These are phyloP conservation scores for Eubucco bourcierii DNA, from an alignment of 2,113 vertebrate species.

Conservation along the genomic window DNA sequence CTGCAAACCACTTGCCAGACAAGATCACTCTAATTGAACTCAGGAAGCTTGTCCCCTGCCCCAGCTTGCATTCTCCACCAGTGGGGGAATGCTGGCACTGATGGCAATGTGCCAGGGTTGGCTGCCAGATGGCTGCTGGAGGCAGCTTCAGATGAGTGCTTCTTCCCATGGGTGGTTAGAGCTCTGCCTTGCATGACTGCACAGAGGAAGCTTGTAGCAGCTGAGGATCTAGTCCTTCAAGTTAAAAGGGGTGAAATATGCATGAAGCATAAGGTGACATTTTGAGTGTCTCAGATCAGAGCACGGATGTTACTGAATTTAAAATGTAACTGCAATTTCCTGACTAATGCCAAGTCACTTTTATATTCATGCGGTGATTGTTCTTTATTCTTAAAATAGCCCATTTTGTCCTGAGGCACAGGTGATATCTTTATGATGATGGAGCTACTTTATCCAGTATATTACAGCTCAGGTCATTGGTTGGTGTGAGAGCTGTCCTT, in stretches of 20 bases:
- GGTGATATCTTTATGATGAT: not conserved
- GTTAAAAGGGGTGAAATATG: slow-evolving; percentile 41
- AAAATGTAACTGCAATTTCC: slow-evolving; percentile 55
- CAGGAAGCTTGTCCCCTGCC: not conserved
- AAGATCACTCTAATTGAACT: not conserved
- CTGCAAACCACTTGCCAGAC: not conserved
- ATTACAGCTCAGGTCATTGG: fast-evolving
- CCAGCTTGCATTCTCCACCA: not conserved
- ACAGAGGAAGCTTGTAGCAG: not conserved
- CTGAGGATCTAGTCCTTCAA: slow-evolving; percentile 45
- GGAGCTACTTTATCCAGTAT: not conserved
- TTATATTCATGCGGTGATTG: slow-evolving; percentile 28
- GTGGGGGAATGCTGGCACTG: not conserved
- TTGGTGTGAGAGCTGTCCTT: not conserved
- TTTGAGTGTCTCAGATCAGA: slow-evolving; percentile 44
- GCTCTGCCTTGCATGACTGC: not conserved
- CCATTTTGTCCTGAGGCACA: not conserved
- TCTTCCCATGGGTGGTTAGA: slow-evolving; percentile 14
- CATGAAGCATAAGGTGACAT: slow-evolving; percentile 50
- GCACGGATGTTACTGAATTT: slow-evolving; percentile 8
- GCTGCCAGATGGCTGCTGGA: slow-evolving; percentile 28
- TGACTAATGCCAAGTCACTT: slow-evolving; percentile 26
- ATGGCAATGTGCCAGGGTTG: not conserved
- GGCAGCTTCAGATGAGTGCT: not conserved
- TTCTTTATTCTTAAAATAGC: slow-evolving; percentile 40